A percentile compares a stretch with the other conserved stretches of the same genome.
phyloP scores from a whole-genome alignment of 2,888 invertebrate genomes.

The Oscheius sp. region DNA sequence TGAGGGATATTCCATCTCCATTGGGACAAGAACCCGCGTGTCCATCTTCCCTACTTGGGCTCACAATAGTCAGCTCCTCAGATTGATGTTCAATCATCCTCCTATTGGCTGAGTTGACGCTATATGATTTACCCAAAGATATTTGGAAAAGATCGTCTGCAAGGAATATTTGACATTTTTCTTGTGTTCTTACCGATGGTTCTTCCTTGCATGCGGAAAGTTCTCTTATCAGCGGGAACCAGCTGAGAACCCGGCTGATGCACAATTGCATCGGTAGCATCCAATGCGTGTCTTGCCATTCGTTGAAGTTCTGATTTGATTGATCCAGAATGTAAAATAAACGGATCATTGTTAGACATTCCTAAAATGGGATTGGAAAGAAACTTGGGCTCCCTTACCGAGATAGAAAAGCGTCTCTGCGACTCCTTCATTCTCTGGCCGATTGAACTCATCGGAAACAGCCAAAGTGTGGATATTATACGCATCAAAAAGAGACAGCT shows the following conservation, averaged over 20 bases:
- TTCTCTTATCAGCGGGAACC: slow-evolving; percentile 17
- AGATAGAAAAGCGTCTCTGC: slow-evolving; percentile 44
- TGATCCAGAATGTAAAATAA: slow-evolving; percentile 42
- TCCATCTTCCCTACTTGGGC: slow-evolving; percentile 17
- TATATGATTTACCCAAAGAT: slow-evolving; percentile 17
- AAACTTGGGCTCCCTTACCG: slow-evolving; percentile 16
- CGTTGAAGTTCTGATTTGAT: slow-evolving; percentile 28
- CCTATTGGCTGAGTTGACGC: background rate
- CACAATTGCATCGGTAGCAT: slow-evolving; percentile 7
- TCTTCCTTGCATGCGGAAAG: slow-evolving; percentile 22
- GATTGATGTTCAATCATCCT: background rate
- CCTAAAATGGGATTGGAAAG: slow-evolving; percentile 27
- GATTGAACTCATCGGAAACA: slow-evolving; percentile 2
- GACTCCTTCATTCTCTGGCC: background rate
- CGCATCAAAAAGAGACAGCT: slow-evolving; percentile 52
- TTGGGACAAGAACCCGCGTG: slow-evolving; percentile 31
- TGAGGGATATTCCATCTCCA: slow-evolving; percentile 38
- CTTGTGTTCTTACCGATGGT: slow-evolving; percentile 29
- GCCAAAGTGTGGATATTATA: slow-evolving; percentile 52
- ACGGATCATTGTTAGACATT: slow-evolving; percentile 43
- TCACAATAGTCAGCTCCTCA: slow-evolving; percentile 10
- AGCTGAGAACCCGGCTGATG: slow-evolving; percentile 24
- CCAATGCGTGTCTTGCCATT: slow-evolving; percentile 25
- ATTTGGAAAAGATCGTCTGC: slow-evolving; percentile 25
- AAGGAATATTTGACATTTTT: background rate